phyloP scores from a whole-genome alignment of 2,113 vertebrate species.

The Vulpes vulpes region DNA sequence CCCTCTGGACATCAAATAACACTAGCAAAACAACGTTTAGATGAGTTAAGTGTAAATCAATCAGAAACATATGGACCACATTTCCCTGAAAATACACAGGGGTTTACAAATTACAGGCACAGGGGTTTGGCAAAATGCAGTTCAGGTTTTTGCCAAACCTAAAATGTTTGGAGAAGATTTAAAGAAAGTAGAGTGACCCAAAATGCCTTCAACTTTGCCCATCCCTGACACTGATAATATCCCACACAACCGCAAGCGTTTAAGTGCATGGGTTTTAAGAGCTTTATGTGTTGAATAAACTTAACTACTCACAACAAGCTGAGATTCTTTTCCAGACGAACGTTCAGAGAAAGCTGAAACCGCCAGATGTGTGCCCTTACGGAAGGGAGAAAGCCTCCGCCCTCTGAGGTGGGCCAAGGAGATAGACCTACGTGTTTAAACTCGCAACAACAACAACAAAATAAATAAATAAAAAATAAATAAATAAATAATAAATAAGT shows the following conservation, averaged over 20 bases:
- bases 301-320: constrained; percentile 70
- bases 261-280: constrained; percentile 80
- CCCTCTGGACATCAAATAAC: constrained; percentile 82
- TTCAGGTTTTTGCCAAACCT: constrained; percentile 80
- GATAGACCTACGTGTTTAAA: neutral
- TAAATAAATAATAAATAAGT: too few relatives aligned
- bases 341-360: neutral
- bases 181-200: constrained; percentile 77
- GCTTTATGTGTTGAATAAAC: constrained; percentile 74
- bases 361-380: neutral
- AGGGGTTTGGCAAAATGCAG: constrained; percentile 74
- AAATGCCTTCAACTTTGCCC: constrained; percentile 75
- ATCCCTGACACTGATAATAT: constrained; percentile 80
- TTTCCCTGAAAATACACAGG: constrained; percentile 83
- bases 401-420: neutral
- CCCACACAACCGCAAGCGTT: constrained; percentile 76
- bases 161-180: constrained; percentile 81
- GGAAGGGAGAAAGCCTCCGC: neutral
- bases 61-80: constrained; percentile 81
- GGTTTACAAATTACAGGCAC: constrained; percentile 84
- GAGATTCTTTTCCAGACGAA: constrained; percentile 54
- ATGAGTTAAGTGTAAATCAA: constrained; percentile 84
- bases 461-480: too few relatives aligned
- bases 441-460: neutral
- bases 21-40: constrained; percentile 78